Base-by-base conservation (phyloP, 2,888 invertebrate species). In the Troides aeacus region DNA sequence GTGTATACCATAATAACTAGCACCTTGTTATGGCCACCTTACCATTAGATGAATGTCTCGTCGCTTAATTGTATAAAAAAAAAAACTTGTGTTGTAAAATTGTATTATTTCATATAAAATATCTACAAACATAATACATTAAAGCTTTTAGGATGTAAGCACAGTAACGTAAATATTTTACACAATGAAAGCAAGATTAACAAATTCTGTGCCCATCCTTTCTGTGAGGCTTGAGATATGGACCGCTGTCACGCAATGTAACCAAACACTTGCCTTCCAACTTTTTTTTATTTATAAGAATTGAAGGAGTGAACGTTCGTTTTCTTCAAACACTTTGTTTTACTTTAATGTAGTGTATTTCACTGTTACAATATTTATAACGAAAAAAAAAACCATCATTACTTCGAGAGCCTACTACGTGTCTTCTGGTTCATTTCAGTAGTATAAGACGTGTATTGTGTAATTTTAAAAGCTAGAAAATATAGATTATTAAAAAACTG, bases 121-220 rank as follows among this genome's bases (percentile, higher is more conserved):
- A 36, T 50, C 10, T n/a, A 56, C 66, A 70, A 66, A 70, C 56
- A 70, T 59, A 63, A 70, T 70, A 70, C 66, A 70, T 66, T 53
- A 70, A 59, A 66, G 59, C 56, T 70, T 66, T 66, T 62, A 60
- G 70, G 70, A 71, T 72, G 65, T 68, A 72, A 69, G 64, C n/a
- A 64, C 50, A 64, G 50, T 60, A 80, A 83, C 84, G 56, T 56
- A 56, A 56, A 85, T 85, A 87, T 87, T 88, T 85, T 81, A 84
- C 82, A 88, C 86, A 87, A 87, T 86, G 85, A 85, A 87, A 84
- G 83, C 80, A 84, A 88, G 87, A 89, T 88, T 88, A 89, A 87
- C 89, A 88, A 90, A 90, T 83, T 84, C 82, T 78, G 84, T 81
- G 84, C 87, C 84, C 83, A 88, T 87, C 88, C 85, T 84, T 87